phyloP scores from a whole-genome alignment of 1,140 invertebrate species.

The Pteromalus puparum region DNA sequence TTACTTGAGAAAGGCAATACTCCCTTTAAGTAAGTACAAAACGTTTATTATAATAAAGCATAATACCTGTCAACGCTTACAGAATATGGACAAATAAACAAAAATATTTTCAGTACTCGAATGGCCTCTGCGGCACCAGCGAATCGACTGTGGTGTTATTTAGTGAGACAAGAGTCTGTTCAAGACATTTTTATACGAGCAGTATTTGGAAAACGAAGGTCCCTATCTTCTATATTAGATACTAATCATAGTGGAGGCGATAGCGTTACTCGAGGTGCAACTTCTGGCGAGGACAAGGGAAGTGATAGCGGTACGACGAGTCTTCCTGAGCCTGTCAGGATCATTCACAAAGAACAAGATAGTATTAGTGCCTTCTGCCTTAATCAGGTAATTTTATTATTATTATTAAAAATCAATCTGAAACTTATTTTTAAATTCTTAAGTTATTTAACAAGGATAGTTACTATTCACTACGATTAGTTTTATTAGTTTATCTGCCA shows the following conservation, averaged over 20 bases:
- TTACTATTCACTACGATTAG: too few relatives aligned
- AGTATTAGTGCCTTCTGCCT: slow-evolving; percentile 98
- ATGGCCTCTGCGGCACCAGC: slow-evolving; percentile 87
- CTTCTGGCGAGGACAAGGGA: slow-evolving; percentile 69
- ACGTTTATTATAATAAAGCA: slow-evolving; percentile 17
- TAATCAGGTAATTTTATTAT: slow-evolving; percentile 83
- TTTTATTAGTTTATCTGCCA: slow-evolving; percentile 48
- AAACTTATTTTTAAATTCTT: too few relatives aligned
- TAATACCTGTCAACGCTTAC: neutral
- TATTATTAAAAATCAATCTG: too few relatives aligned
- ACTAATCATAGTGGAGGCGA: slow-evolving; percentile 68
- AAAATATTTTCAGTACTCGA: slow-evolving; percentile 74
- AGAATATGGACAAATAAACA: neutral
- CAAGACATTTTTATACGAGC: slow-evolving; percentile 97
- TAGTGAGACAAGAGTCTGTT: slow-evolving; percentile 94
- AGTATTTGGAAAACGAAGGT: slow-evolving; percentile 89
- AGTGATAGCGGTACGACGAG: slow-evolving; percentile 74
- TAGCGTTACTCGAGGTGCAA: slow-evolving; percentile 67
- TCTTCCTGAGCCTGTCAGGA: slow-evolving; percentile 89
- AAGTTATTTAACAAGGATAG: too few relatives aligned
- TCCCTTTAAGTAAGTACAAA: slow-evolving; percentile 87
- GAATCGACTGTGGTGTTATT: slow-evolving; percentile 93
- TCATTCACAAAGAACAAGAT: slow-evolving; percentile 99
- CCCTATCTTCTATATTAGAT: slow-evolving; percentile 72
- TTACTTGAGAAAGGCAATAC: slow-evolving; percentile 95